Conservation (phyloP, 2,113 vertebrate species). For the Atlantisia rogersi region DNA sequence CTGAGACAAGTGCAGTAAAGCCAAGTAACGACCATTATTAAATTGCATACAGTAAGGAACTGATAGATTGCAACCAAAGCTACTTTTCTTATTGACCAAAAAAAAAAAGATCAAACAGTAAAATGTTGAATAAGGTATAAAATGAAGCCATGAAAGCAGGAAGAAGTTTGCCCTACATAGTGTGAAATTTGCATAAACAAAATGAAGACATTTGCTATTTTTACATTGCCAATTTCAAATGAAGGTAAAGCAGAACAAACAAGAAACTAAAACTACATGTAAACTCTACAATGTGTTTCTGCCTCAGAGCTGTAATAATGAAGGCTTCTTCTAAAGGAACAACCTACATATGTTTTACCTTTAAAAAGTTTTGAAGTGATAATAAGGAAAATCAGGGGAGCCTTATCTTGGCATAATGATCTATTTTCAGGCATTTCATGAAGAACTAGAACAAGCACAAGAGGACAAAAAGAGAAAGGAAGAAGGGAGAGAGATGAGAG, state of each 20-base stretch:
- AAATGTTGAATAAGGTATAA: not conserved
- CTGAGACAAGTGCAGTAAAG: not conserved
- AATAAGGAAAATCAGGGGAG: not conserved
- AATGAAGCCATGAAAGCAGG: not conserved
- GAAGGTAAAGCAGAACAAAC: conserved; percentile 5
- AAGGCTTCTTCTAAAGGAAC: not conserved
- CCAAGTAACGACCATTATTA: not conserved
- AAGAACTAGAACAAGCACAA: not conserved
- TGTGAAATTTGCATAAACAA: not conserved
- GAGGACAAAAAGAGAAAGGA: not conserved
- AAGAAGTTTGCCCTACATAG: not conserved
- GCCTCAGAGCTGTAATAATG: not conserved
- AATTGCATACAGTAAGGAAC: not conserved
- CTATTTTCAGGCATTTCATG: not conserved
- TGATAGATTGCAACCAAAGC: not conserved
- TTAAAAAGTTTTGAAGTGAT: not conserved
- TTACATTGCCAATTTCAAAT: not conserved
- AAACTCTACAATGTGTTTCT: not conserved
- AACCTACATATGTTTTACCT: not conserved
- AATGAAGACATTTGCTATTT: not conserved
- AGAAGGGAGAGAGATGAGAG: not conserved
- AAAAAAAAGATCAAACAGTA: not conserved
- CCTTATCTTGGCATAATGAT: not conserved
- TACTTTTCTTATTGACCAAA: not conserved
- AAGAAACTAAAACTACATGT: not conserved